Evolutionary conservation across 2,888 invertebrate genomes (phyloP).

Genomic region (Monochamus alternatus): DNA sequence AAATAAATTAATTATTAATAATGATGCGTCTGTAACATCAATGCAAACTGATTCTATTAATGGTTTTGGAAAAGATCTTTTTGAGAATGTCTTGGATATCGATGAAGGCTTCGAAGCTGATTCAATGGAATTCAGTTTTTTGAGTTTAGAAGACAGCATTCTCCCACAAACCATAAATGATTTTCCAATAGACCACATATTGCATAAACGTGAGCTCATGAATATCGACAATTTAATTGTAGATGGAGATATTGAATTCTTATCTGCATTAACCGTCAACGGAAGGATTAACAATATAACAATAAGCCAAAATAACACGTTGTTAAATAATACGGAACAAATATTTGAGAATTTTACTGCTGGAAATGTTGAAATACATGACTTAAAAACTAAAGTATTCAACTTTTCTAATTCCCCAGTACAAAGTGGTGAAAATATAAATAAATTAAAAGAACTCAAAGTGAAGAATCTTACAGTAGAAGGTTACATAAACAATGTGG

Average conservation of each 20-base stretch:
- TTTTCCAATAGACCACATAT: slow-evolving; percentile 55
- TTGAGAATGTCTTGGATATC: slow-evolving; percentile 60
- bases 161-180: slow-evolving; percentile 61
- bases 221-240: slow-evolving; percentile 59
- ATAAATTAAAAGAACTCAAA: slow-evolving; percentile 48
- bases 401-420: slow-evolving; percentile 50
- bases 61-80: slow-evolving; percentile 53
- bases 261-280: slow-evolving; percentile 57
- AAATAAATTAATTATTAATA: slow-evolving; percentile 58
- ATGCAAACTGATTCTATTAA: slow-evolving; percentile 61
- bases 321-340: slow-evolving; percentile 65
- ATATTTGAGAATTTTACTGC: slow-evolving; percentile 65
- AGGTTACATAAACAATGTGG: slow-evolving; percentile 72
- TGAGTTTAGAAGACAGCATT: slow-evolving; percentile 59
- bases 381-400: slow-evolving; percentile 57
- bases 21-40: slow-evolving; percentile 56
- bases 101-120: slow-evolving; percentile 57
- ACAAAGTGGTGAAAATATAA: slow-evolving; percentile 17
- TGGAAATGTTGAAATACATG: slow-evolving; percentile 51
- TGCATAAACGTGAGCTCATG: slow-evolving; percentile 56
- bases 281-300: slow-evolving; percentile 63
- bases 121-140: slow-evolving; percentile 53
- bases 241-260: slow-evolving; percentile 61
- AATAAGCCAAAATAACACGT: slow-evolving; percentile 59
- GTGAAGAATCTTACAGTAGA: slow-evolving; percentile 68